Percentiles rank a stretch among this genome's conserved stretches.
Conservation (phyloP, 2,113 vertebrate genomes). For the Nibea albiflora region DNA sequence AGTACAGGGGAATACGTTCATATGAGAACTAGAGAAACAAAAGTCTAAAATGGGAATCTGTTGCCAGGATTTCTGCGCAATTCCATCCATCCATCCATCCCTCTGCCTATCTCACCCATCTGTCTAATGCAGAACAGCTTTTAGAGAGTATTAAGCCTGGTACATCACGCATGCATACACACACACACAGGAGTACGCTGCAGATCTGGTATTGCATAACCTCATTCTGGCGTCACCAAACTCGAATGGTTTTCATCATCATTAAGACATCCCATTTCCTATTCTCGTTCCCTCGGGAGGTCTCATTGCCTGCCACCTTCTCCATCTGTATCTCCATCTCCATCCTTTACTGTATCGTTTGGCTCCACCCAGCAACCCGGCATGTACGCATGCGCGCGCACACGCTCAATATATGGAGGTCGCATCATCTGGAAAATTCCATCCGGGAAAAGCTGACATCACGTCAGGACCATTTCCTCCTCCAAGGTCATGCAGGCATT, state of each 20-base stretch:
- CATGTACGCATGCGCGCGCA: neutral
- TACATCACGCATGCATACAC: constrained; percentile 7
- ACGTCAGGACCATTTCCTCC: constrained; percentile 41
- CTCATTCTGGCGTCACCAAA: neutral
- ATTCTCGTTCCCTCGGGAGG: constrained; percentile 17
- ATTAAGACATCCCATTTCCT: constrained; percentile 22
- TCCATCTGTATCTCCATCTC: neutral
- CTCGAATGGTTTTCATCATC: constrained; percentile 24
- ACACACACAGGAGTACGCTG: constrained; percentile 12
- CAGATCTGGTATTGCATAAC: constrained; percentile 50
- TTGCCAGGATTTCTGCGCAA: neutral
- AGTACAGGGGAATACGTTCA: neutral
- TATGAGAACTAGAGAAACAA: neutral
- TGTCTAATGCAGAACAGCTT: constrained; percentile 57
- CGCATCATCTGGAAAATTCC: constrained; percentile 54
- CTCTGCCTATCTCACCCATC: constrained; percentile 1
- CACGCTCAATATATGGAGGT: constrained; percentile 24
- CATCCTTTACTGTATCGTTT: neutral
- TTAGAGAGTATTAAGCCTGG: constrained; percentile 51
- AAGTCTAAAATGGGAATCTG: neutral
- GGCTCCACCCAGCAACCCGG: neutral
- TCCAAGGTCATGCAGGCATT: constrained; percentile 46
- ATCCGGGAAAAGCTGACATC: constrained; percentile 52
- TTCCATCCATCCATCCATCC: constrained; percentile 29
- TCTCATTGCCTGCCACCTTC: neutral